phyloP scores from a whole-genome alignment of 2,888 invertebrate species.

The Smittia sp. region DNA sequence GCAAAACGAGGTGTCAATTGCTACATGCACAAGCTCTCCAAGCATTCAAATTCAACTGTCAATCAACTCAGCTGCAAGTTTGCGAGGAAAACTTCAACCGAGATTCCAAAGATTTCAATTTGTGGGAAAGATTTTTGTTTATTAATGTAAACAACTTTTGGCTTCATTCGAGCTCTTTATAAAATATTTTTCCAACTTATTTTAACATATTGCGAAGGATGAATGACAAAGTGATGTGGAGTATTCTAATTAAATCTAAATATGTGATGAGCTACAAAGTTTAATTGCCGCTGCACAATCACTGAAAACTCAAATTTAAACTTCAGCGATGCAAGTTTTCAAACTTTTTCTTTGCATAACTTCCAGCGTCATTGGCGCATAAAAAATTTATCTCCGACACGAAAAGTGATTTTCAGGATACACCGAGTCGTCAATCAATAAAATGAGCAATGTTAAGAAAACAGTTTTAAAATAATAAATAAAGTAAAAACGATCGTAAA shows the following conservation, averaged over 20 bases:
- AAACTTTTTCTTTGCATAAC: too few relatives aligned
- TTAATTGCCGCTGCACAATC: too few relatives aligned
- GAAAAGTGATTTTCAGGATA: constrained; percentile 21
- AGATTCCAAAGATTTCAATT: constrained; percentile 1
- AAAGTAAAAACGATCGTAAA: constrained; percentile 27
- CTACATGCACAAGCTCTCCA: constrained; percentile 13
- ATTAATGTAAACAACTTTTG: constrained; percentile 7
- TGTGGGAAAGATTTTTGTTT: not conserved
- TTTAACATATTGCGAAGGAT: not conserved
- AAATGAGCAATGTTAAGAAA: constrained; percentile 7
- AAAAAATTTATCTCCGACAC: not conserved
- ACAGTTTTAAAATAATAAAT: constrained; percentile 21
- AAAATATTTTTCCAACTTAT: not conserved
- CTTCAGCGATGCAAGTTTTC: too few relatives aligned
- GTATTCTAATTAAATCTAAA: not conserved
- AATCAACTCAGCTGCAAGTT: not conserved
- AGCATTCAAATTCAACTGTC: constrained; percentile 38
- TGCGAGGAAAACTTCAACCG: not conserved
- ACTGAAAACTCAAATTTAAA: too few relatives aligned
- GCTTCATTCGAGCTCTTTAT: constrained; percentile 6
- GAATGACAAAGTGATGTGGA: not conserved
- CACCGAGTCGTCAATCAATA: not conserved
- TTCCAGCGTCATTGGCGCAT: too few relatives aligned
- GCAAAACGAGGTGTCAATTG: constrained; percentile 34
- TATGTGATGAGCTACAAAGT: not conserved